Evolutionary conservation across 2,797 vertebrate species (phyloP).

Genomic region (Monodelphis domestica): DNA sequence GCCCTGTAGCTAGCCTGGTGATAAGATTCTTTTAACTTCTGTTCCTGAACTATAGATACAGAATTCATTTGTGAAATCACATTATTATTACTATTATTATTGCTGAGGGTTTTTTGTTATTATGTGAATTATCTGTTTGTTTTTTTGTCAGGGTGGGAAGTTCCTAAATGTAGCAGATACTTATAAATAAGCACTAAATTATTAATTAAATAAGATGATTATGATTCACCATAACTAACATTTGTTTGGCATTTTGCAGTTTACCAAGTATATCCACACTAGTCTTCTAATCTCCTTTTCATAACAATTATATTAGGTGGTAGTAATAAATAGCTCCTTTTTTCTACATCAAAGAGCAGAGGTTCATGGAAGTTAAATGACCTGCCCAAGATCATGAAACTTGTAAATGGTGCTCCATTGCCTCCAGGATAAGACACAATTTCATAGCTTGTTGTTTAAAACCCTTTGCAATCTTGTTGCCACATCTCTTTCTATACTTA

Average conservation of each 20-base stretch:
- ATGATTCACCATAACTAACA: not conserved
- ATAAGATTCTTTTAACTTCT: not conserved
- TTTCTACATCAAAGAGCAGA: not conserved
- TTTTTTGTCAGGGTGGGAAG: not conserved
- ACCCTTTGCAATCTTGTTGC: not conserved
- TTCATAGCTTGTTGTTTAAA: not conserved
- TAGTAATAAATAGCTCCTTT: not conserved
- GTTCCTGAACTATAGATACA: not conserved
- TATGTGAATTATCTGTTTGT: not conserved
- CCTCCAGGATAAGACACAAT: not conserved
- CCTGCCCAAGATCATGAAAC: not conserved
- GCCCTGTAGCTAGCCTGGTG: not conserved
- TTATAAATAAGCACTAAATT: not conserved
- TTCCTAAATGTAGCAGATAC: not conserved
- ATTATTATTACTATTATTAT: not conserved
- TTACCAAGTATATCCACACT: too few species aligned
- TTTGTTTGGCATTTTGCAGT: too few species aligned
- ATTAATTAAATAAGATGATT: not conserved
- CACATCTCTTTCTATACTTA: not conserved
- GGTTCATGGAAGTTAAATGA: too few species aligned
- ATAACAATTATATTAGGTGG: not conserved
- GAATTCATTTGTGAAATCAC: not conserved
- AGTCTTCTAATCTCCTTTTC: not conserved
- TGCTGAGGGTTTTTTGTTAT: too few species aligned
- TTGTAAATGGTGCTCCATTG: not conserved